Percentiles rank a stretch among this genome's conserved stretches.
Evolutionary conservation across 2,113 vertebrate genomes (phyloP).

Genomic region (Crotalus helleri): DNA sequence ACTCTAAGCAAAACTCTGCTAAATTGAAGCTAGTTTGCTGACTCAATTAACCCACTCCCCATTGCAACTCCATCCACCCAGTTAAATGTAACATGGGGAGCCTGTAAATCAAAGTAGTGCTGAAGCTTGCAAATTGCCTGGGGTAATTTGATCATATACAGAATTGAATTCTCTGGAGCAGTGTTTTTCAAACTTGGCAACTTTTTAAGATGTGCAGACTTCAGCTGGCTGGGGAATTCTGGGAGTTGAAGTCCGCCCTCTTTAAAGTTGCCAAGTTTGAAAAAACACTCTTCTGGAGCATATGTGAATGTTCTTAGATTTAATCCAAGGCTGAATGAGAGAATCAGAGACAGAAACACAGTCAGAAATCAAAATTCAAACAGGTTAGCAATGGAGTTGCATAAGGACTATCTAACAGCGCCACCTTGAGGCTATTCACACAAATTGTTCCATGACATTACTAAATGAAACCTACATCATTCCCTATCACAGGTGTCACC

Average conservation of each 20-base stretch:
- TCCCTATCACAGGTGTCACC: background rate
- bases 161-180: background rate
- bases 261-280: background rate
- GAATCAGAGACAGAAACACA: background rate
- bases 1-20: background rate
- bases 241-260: background rate
- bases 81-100: background rate
- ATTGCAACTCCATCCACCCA: background rate
- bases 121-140: too few relatives aligned
- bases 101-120: background rate
- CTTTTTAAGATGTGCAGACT: background rate
- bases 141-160: background rate
- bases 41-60: background rate
- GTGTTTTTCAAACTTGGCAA: background rate
- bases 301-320: background rate
- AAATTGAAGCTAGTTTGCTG: background rate
- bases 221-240: background rate
- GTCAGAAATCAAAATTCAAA: background rate
- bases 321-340: background rate
- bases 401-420: slow-evolving; percentile 27
- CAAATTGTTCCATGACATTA: background rate
- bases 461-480: background rate
- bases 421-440: slow-evolving; percentile 38
- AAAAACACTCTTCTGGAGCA: background rate
- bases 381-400: background rate